Base-by-base conservation (phyloP, 2,113 vertebrate genomes). In the Morone saxatilis region DNA sequence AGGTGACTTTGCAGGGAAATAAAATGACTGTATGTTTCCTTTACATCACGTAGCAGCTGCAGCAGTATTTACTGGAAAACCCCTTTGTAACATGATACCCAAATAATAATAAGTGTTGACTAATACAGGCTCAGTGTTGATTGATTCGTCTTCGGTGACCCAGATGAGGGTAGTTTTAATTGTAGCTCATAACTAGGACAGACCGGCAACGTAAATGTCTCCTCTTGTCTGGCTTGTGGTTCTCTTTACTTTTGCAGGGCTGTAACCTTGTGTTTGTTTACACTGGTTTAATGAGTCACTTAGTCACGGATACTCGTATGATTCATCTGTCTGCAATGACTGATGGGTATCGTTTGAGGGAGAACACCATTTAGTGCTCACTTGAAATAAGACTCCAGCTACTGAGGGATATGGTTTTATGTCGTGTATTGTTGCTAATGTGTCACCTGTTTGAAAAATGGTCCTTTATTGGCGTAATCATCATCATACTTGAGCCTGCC, bases 201-300 rank as follows among this genome's bases (percentile, higher is more conserved):
- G 61, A 53, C 1, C 8, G 12, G 5, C 53, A 38, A 19, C 65
- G 48, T 54, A 1, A 45, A 47, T 71, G 38, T 60, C 48, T 76
- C 10, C 20, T 48, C 61, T 50, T 19, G 11, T 11, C 36, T 59
- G 43, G 16, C 48, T 17, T 51, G 19, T 36, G 31, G 25, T 22
- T 78, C 56, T 62, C 50, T 69, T 45, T 79, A 61, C 57, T 69
- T 31, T 65, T 71, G 45, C 53, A 57, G 45, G 12, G 14, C 50
- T 73, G 45, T 71, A 71, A 69, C 81, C 80, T 72, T 78, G 20
- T 4, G 16, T 75, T 72, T 91, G 74, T 91, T 88, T 81, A 76
- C 75, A 22, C 48, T 78, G 76, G 71, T 78, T 88, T 84, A 92
- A 91, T 92, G 62, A 91, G 81, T 90, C 73, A 81, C 83, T 60